phyloP scores from a whole-genome alignment of 2,797 vertebrate genomes.

The Otolemur crassicaudatus region DNA sequence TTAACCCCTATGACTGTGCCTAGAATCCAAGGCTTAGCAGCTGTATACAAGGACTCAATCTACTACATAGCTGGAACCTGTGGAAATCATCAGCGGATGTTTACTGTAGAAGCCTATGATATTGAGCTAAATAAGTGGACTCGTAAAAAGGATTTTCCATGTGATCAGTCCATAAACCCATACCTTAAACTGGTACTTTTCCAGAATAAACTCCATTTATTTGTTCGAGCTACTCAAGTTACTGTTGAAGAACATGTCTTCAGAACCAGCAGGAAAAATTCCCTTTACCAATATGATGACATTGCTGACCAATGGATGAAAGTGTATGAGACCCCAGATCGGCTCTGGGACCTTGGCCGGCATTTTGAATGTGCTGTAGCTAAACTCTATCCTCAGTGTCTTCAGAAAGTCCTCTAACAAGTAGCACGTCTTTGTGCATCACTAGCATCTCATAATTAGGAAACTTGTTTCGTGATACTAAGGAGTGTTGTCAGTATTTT shows the following conservation, averaged over 20 bases:
- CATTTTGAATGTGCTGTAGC: constrained; percentile 99
- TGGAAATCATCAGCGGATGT: constrained; percentile 97
- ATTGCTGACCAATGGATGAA: constrained; percentile 95
- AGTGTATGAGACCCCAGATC: constrained; percentile 97
- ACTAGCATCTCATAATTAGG: constrained; percentile 83
- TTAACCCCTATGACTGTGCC: constrained; percentile 96
- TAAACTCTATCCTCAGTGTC: constrained; percentile 99
- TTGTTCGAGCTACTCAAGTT: constrained; percentile 98
- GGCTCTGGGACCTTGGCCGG: constrained; percentile 99
- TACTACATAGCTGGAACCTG: constrained; percentile 98
- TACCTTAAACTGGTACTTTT: constrained; percentile 98
- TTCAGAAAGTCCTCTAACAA: constrained; percentile 97
- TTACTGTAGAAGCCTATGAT: constrained; percentile 98
- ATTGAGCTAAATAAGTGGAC: constrained; percentile 96
- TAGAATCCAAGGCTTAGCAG: constrained; percentile 96
- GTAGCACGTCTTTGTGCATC: constrained; percentile 84
- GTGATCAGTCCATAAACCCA: constrained; percentile 97
- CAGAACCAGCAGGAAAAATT: constrained; percentile 99
- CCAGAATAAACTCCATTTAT: constrained; percentile 95
- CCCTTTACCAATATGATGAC: constrained; percentile 97
- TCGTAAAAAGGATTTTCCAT: constrained; percentile 95
- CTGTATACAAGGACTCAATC: constrained; percentile 95
- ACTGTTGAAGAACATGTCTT: constrained; percentile 99
- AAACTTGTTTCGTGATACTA: constrained; percentile 83
- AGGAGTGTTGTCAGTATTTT: constrained; percentile 91